Base-by-base conservation (phyloP, 2,888 invertebrate species). In the Anarsia innoxiella region DNA sequence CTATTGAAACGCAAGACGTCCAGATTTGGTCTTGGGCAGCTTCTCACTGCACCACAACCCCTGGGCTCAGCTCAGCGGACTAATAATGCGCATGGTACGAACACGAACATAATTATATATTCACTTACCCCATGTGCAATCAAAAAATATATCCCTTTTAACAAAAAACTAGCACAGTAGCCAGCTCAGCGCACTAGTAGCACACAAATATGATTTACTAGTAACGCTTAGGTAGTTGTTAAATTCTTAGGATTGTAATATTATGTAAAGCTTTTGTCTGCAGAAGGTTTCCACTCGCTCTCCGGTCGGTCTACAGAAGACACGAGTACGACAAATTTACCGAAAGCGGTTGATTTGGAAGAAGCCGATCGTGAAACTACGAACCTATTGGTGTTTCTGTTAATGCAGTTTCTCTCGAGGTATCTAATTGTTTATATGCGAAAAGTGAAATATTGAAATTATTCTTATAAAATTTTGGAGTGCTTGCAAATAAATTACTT, bases 361-460 rank as follows among this genome's bases (percentile, higher is more conserved):
- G 97, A 97, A 63, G 91, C 95, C 1, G 99, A 99, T 65, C 90
- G 93, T 49, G 97, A 99, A 76, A 98, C 99, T 1, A 94, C 97
- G 54, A 97, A 98, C 69, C 85, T 98, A 14, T 84, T 99, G 23
- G 93, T 98, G 8, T 95, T 97, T 56, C 87, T 99, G n/a, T 88
- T 99, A 9, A 97, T 99, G 93, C 97, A 97, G 85, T 98, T 97
- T 70, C 86, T 98, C 66, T 95, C 96, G 0, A 76, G 84, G 84
- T 78, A 43, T 86, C 91, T 19, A 19, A n/a, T n/a, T 29, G 9
- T 12, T 26, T 2, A n/a, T 6, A 19, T 19, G 19, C 19, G 19
- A 19, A 5, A 19, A 19, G 19, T 19, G 19, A 19, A 19, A 3
- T 3, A 19, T 19, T n/a, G n/a, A n/a, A n/a, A n/a, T n/a, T n/a